A percentile compares a stretch with the other conserved stretches of the same genome.
Evolutionary conservation across 2,113 vertebrate genomes (phyloP).

Genomic region (Thryonomys swinderianus): DNA sequence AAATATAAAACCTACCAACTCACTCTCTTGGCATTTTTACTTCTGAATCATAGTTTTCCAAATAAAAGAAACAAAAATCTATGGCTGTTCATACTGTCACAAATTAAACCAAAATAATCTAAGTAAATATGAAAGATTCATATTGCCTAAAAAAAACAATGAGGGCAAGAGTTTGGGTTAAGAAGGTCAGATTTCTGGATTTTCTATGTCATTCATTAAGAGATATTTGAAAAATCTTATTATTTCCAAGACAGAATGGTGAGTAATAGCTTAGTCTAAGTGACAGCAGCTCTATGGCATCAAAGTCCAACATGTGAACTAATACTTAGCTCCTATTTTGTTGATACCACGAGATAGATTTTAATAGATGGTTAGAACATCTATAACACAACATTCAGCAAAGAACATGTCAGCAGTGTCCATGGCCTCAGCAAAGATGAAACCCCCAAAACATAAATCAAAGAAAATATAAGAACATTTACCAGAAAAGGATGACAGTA

Average conservation of each 20-base stretch:
- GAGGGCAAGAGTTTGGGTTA: background rate
- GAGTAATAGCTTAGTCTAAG: background rate
- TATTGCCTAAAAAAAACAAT: background rate
- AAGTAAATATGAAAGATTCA: background rate
- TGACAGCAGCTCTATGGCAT: background rate
- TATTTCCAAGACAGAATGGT: background rate
- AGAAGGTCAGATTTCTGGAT: background rate
- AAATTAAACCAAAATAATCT: background rate
- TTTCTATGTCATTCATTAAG: background rate
- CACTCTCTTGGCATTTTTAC: background rate
- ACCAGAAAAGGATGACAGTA: background rate
- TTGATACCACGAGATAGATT: background rate
- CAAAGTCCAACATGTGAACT: background rate
- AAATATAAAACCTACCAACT: background rate
- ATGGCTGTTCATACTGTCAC: background rate
- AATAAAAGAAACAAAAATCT: background rate
- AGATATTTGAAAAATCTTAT: background rate
- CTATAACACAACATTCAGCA: conserved; percentile 27
- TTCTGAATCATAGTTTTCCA: background rate
- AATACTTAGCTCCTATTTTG: conserved; percentile 29
- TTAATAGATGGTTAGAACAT: conserved; percentile 27
- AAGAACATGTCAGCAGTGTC: background rate
- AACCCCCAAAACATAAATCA: conserved; percentile 44
- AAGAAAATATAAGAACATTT: conserved; percentile 40
- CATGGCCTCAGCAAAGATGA: conserved; percentile 8